Conservation (phyloP, 2,113 vertebrate species). For the Beaufortia kweichowensis region DNA sequence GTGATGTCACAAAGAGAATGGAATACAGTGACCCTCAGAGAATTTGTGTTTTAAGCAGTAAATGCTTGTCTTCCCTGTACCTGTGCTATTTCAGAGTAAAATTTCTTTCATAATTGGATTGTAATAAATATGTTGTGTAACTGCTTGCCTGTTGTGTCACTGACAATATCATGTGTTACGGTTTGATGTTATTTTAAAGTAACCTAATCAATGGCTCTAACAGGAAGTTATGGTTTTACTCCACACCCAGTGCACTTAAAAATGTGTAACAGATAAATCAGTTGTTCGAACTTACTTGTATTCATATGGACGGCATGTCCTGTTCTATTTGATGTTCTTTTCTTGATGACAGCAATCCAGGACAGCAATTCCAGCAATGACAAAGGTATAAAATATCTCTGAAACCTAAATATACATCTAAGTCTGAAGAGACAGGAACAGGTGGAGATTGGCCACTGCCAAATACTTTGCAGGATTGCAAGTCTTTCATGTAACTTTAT, state of each 20-base stretch:
- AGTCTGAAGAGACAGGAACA: slow-evolving; percentile 84
- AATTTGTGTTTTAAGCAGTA: slow-evolving; percentile 59
- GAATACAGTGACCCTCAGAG: slow-evolving; percentile 60
- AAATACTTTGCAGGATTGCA: slow-evolving; percentile 83
- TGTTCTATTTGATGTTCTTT: slow-evolving; percentile 11
- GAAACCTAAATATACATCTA: slow-evolving; percentile 90
- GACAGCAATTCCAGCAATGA: slow-evolving; percentile 83
- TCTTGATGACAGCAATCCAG: slow-evolving; percentile 62
- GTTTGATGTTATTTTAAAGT: not conserved
- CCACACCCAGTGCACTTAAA: too few species aligned
- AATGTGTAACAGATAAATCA: too few species aligned
- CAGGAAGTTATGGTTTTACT: not conserved
- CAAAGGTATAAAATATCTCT: slow-evolving; percentile 92
- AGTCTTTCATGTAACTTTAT: slow-evolving; percentile 80
- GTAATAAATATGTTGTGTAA: slow-evolving; percentile 42
- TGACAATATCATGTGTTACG: slow-evolving; percentile 26
- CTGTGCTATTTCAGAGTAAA: slow-evolving; percentile 51
- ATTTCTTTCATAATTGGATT: slow-evolving; percentile 32
- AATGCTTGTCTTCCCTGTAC: slow-evolving; percentile 40
- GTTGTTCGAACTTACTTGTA: not conserved
- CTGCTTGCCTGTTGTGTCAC: not conserved
- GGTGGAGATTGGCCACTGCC: slow-evolving; percentile 81
- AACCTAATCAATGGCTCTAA: not conserved
- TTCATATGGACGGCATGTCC: not conserved
- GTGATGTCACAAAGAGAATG: slow-evolving; percentile 63